Evolutionary conservation across 64 coral and sea anemone genomes (phyloP).

Genomic region (Trachythela sp.): DNA sequence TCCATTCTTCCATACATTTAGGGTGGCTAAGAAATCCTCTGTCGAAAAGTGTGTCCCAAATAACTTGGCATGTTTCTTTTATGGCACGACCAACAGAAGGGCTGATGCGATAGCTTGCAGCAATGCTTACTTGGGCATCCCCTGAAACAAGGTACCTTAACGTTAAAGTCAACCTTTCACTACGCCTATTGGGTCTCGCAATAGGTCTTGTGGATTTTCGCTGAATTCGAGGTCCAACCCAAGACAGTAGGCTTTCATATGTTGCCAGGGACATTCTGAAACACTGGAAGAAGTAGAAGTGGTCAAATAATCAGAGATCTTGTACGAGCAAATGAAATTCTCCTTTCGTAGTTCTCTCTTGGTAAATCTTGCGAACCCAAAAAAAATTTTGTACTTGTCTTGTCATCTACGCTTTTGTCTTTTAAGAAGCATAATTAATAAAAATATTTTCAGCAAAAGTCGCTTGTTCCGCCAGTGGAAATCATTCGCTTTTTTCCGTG

Average conservation of each 20-base stretch:
- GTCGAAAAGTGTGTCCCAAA: not conserved
- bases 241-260: slow-evolving; percentile 1
- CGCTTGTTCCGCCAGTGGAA: not conserved
- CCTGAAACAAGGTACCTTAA: not conserved
- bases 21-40: not conserved
- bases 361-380: not conserved
- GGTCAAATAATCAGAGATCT: not conserved
- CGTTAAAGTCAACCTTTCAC: not conserved
- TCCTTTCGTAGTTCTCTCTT: not conserved
- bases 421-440: not conserved
- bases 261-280: not conserved
- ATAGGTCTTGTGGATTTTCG: not conserved
- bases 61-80: not conserved
- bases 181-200: not conserved
- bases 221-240: not conserved
- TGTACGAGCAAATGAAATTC: not conserved
- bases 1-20: not conserved
- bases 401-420: not conserved
- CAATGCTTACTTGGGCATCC: not conserved
- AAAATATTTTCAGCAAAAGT: not conserved
- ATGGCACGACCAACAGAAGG: not conserved
- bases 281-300: not conserved
- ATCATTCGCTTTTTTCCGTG: not conserved
- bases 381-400: not conserved
- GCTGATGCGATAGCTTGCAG: not conserved